Evolutionary conservation across 1,140 invertebrate genomes (phyloP).

Genomic region (Drosophila truncata): DNA sequence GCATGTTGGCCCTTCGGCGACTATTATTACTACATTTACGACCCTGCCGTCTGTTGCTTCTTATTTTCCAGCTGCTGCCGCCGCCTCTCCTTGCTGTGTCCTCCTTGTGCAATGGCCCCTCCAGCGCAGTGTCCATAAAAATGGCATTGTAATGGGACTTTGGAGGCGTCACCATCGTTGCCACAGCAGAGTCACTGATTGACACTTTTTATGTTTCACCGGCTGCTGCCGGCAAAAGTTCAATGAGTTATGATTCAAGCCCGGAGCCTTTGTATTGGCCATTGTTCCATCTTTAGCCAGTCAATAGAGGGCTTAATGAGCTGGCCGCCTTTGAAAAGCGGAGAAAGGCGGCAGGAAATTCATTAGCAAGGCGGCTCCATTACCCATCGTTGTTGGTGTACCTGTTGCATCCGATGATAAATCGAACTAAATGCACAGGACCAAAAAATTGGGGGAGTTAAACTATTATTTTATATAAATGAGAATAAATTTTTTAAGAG

Average conservation of each 20-base stretch:
- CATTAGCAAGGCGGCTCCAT: constrained; percentile 55
- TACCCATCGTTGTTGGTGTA: constrained; percentile 19
- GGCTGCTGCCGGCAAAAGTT: constrained; percentile 62
- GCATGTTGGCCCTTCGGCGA: constrained; percentile 57
- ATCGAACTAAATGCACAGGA: constrained; percentile 34
- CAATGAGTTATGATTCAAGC: constrained; percentile 77
- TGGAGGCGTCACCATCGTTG: constrained; percentile 46
- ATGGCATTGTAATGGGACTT: constrained; percentile 60
- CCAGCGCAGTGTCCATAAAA: constrained; percentile 44
- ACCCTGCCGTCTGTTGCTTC: constrained; percentile 49
- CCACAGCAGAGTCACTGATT: constrained; percentile 61
- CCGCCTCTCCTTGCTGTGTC: constrained; percentile 18
- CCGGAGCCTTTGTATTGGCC: constrained; percentile 44
- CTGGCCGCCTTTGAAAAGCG: constrained; percentile 52
- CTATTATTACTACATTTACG: constrained; percentile 77
- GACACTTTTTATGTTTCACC: constrained; percentile 71
- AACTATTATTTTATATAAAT: too few relatives aligned
- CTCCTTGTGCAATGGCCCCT: constrained; percentile 17
- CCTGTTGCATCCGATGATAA: constrained; percentile 70
- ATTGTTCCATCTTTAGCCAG: constrained; percentile 58
- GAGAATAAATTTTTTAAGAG: neutral
- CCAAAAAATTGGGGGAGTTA: neutral
- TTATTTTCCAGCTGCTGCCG: constrained; percentile 27
- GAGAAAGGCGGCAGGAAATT: constrained; percentile 55
- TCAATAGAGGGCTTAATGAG: constrained; percentile 67